Evolutionary conservation across 23 tunicate species (phyloP).

Genomic region (Clavelina lepadiformis): DNA sequence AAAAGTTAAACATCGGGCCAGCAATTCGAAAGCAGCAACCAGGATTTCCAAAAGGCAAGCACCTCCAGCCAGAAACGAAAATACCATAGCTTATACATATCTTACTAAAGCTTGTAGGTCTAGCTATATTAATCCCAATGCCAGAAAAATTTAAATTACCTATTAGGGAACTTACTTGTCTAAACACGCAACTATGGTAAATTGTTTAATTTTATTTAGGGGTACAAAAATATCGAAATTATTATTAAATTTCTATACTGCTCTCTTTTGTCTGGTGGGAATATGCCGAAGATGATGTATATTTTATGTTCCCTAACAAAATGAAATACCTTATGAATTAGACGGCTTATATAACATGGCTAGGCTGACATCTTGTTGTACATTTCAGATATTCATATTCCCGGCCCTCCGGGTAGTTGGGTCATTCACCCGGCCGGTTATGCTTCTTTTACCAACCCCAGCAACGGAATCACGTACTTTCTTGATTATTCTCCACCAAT

Average conservation of each 20-base stretch:
- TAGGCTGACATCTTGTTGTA: not conserved
- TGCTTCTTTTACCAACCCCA: constrained; percentile 81
- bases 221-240: not conserved
- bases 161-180: too few relatives aligned
- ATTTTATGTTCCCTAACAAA: not conserved
- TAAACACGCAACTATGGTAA: too few relatives aligned
- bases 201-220: too few relatives aligned
- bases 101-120: too few relatives aligned
- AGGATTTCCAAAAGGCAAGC: constrained; percentile 81
- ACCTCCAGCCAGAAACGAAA: too few relatives aligned
- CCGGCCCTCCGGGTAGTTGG: constrained; percentile 91
- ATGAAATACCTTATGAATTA: not conserved
- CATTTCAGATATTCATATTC: constrained; percentile 63
- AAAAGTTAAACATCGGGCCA: constrained; percentile 95
- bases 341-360: not conserved
- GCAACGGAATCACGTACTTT: constrained; percentile 97
- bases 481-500: constrained; percentile 55
- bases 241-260: not conserved
- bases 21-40: constrained; percentile 96
- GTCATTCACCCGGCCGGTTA: constrained; percentile 97
- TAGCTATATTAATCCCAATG: too few relatives aligned
- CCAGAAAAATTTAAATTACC: too few relatives aligned
- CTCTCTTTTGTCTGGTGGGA: not conserved
- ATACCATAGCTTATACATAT: too few relatives aligned
- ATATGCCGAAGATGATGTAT: not conserved